Conservation (phyloP, 1,140 invertebrate genomes). For the Oscheius sp. region DNA sequence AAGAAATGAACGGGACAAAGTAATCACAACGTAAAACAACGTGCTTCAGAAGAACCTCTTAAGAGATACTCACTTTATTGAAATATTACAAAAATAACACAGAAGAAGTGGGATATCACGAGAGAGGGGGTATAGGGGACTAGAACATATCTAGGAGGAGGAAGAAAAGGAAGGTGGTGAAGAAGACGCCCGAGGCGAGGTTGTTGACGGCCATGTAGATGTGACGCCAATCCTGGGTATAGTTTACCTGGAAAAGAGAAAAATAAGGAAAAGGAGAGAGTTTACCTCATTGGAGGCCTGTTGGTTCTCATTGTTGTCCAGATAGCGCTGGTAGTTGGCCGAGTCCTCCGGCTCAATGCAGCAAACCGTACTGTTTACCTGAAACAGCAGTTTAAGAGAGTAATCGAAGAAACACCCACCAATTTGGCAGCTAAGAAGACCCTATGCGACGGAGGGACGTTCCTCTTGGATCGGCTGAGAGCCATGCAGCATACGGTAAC, state of each 20-base stretch:
- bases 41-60: too few relatives aligned
- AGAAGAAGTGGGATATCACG: not conserved
- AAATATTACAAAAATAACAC: too few relatives aligned
- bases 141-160: slow-evolving; percentile 55
- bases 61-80: too few relatives aligned
- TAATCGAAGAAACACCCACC: not conserved
- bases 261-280: too few relatives aligned
- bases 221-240: slow-evolving; percentile 56
- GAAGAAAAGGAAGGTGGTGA: slow-evolving; percentile 55
- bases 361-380: slow-evolving; percentile 56
- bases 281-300: not conserved
- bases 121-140: too few relatives aligned
- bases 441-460: slow-evolving; percentile 51
- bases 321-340: slow-evolving; percentile 52
- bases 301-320: slow-evolving; percentile 37
- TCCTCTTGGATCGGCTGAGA: slow-evolving; percentile 53
- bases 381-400: not conserved
- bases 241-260: too few relatives aligned
- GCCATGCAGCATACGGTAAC: slow-evolving; percentile 55
- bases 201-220: slow-evolving; percentile 58
- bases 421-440: slow-evolving; percentile 53
- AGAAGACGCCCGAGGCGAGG: slow-evolving; percentile 53
- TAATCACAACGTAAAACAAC: too few relatives aligned
- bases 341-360: slow-evolving; percentile 57
- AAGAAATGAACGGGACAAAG: too few relatives aligned